Evolutionary conservation across 2,888 invertebrate species (phyloP).

Genomic region (Tyria jacobaeae): DNA sequence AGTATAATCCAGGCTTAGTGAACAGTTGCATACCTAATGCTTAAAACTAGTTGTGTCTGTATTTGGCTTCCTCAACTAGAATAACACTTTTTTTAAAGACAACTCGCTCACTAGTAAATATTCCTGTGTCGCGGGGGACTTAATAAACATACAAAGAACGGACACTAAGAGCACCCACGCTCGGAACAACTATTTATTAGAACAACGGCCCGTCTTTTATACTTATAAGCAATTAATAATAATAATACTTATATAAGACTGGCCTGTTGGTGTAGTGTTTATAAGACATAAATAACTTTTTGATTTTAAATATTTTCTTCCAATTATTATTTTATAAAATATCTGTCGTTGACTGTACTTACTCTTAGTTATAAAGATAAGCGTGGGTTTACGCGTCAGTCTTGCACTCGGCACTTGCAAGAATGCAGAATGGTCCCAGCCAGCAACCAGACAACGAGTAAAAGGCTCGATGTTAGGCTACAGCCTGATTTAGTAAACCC

Average conservation of each 20-base stretch:
- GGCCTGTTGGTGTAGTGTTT: too few species aligned
- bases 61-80: not conserved
- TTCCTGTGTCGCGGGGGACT: too few species aligned
- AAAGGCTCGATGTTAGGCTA: conserved; percentile 60
- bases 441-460: conserved; percentile 57
- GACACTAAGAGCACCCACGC: too few species aligned
- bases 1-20: not conserved
- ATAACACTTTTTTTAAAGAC: too few species aligned
- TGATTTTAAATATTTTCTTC: not conserved
- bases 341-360: conserved; percentile 8
- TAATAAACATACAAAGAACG: too few species aligned
- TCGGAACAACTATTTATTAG: too few species aligned
- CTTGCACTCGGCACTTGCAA: conserved; percentile 42
- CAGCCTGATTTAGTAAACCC: conserved; percentile 37
- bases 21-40: not conserved
- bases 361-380: conserved; percentile 32
- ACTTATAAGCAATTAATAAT: too few species aligned
- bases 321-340: not conserved
- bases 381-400: conserved; percentile 44
- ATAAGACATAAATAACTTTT: not conserved
- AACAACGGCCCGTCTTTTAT: too few species aligned
- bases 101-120: too few species aligned
- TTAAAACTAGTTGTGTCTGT: not conserved
- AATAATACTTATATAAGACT: too few species aligned
- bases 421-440: conserved; percentile 74